Base-by-base conservation (phyloP, 2,113 vertebrate species). In the Anser cygnoides region DNA sequence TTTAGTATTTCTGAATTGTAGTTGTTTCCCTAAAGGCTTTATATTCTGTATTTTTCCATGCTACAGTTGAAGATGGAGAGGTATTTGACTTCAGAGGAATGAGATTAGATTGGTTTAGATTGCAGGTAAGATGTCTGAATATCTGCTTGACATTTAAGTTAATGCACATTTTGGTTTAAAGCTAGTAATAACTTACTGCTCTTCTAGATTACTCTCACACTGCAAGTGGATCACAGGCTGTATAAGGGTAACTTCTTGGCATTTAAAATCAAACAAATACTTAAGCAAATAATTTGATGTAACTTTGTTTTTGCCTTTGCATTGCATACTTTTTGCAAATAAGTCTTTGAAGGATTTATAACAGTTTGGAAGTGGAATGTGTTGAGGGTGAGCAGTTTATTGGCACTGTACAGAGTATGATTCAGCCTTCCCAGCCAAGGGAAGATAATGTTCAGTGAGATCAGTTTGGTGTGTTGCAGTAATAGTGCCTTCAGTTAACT, bases 31-130 rank as follows among this genome's bases (percentile, higher is more conserved):
- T 87, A 11, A 93, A 59, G 13, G 35, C 76, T 95, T 92, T 55
- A 33, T 94, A 35, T 54, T 77, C 44, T 91, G 4, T 95, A 4
- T 95, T 87, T 93, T 93, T 94, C 80, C 86, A 46, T 95, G 43
- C 33, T 98, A 2, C 97, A 99, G 99, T 99, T 97, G 99, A 99
- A 98, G 99, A 99, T 92, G 99, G 99, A 84, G 99, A 99, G 89
- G 99, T 99, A 68, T 99, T 99, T 98, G 99, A 99, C 98, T 99
- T 99, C 98, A 98, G 99, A 98, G 99, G 99, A 94, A 99, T 99
- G 99, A 98, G 99, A 91, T 98, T 99, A 97, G 99, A 99, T 97
- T 99, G 99, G 99, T 99, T 99, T 97, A 98, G 99, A 90, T 98
- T 99, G 96, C 99, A 99, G 99, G 99, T 99, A 98, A 97, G 97